Evolutionary conservation across 92 coral and sea anemone genomes (phyloP).

Genomic region (Paragorgia papillata): DNA sequence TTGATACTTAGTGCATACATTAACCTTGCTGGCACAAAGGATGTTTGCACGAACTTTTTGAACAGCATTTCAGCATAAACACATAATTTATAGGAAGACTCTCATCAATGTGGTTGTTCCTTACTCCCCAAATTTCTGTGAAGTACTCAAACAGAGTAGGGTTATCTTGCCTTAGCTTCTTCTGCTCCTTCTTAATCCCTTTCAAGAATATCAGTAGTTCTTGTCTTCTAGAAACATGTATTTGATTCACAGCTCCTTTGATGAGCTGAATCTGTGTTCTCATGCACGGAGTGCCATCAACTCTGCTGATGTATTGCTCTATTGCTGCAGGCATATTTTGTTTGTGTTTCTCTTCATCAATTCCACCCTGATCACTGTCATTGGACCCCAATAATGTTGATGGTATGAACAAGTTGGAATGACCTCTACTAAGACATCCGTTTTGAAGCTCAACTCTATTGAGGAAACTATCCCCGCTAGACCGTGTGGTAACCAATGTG

Average conservation of each 20-base stretch:
- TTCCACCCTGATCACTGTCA: conserved; percentile 8
- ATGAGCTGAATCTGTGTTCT: conserved; percentile 21
- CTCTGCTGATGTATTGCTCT: conserved; percentile 18
- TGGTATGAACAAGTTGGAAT: too few species aligned
- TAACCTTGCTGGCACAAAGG: conserved; percentile 43
- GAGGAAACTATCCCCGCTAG: conserved; percentile 55
- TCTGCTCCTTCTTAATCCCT: conserved; percentile 43
- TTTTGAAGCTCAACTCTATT: conserved; percentile 52
- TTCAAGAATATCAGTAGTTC: conserved; percentile 17
- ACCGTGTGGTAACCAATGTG: conserved; percentile 52
- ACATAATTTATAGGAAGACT: conserved; percentile 37
- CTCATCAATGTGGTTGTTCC: conserved; percentile 42
- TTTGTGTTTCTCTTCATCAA: conserved; percentile 23
- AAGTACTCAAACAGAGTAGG: conserved; percentile 9
- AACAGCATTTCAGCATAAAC: too few species aligned
- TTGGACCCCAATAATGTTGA: conserved; percentile 37
- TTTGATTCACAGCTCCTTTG: conserved; percentile 13
- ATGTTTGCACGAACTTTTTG: conserved; percentile 45
- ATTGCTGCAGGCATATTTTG: conserved; percentile 46
- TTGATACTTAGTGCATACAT: neutral
- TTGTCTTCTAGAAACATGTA: neutral
- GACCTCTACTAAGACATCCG: too few species aligned
- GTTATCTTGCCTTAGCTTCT: conserved; percentile 19
- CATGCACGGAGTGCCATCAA: conserved; percentile 46
- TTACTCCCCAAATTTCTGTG: conserved; percentile 33